A percentile compares a stretch with the other conserved stretches of the same genome.
Conservation (phyloP, 2,888 invertebrate species). For the Drosophila melanosoma region DNA sequence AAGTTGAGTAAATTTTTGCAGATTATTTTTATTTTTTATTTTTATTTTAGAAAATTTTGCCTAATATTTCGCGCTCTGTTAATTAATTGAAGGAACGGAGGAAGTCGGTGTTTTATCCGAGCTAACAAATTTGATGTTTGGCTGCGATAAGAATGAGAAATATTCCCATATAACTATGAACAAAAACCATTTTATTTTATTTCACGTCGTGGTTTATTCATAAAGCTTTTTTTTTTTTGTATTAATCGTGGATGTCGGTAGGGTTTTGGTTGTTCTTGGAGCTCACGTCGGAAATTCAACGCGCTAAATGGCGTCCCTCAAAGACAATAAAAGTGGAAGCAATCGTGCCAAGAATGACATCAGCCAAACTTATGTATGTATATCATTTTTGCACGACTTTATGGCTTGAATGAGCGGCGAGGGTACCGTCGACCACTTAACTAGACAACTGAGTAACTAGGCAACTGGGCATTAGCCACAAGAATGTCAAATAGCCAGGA, state of each 20-base stretch:
- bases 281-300: slow-evolving; percentile 30
- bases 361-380: slow-evolving; percentile 37
- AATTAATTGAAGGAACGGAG: slow-evolving; percentile 40
- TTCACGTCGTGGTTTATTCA: background rate
- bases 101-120: slow-evolving; percentile 44
- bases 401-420: slow-evolving; percentile 12
- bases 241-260: slow-evolving; percentile 13
- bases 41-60: slow-evolving; percentile 16
- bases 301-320: slow-evolving; percentile 26
- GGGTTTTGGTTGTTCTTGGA: slow-evolving; percentile 38
- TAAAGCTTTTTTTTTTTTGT: slow-evolving; percentile 1
- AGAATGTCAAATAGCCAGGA: slow-evolving; percentile 26
- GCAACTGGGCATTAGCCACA: slow-evolving; percentile 9
- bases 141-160: slow-evolving; percentile 34
- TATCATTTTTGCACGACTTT: slow-evolving; percentile 56
- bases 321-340: slow-evolving; percentile 51
- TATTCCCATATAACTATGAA: slow-evolving; percentile 6
- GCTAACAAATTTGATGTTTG: slow-evolving; percentile 40
- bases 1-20: background rate
- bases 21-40: too few species aligned
- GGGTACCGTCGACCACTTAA: slow-evolving; percentile 10
- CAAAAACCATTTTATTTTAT: slow-evolving; percentile 8
- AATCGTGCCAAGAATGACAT: slow-evolving; percentile 57
- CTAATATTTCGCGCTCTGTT: slow-evolving; percentile 41
- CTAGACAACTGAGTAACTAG: background rate